phyloP scores from a whole-genome alignment of 2,888 invertebrate species.

The Copidosoma aretas region DNA sequence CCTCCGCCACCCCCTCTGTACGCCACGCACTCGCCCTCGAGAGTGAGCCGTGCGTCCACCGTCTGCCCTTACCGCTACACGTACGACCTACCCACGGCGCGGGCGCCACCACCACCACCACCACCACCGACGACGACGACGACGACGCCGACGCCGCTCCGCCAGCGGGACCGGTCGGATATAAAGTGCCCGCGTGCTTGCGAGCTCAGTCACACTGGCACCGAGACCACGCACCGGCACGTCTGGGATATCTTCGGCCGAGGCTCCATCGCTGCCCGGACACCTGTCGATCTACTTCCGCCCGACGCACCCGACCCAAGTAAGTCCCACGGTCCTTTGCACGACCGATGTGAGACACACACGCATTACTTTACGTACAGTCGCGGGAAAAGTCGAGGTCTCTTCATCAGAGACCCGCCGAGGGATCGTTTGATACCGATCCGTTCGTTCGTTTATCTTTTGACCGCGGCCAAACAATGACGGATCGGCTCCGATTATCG shows the following conservation, averaged over 20 bases:
- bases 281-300: too few relatives aligned
- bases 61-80: slow-evolving; percentile 17
- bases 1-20: neutral
- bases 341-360: too few relatives aligned
- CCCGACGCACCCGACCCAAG: too few relatives aligned
- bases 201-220: slow-evolving; percentile 57
- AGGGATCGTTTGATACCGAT: too few relatives aligned
- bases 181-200: slow-evolving; percentile 61
- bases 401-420: too few relatives aligned
- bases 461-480: too few relatives aligned
- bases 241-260: neutral
- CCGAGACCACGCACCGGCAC: slow-evolving; percentile 45
- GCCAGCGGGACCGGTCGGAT: slow-evolving; percentile 46
- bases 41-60: neutral
- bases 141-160: slow-evolving; percentile 4
- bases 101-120: neutral
- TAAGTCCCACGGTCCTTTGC: too few relatives aligned
- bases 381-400: too few relatives aligned
- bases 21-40: neutral
- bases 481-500: too few relatives aligned
- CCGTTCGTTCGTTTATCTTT: too few relatives aligned
- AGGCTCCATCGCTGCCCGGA: neutral
- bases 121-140: too few relatives aligned
- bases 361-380: too few relatives aligned
- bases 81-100: slow-evolving; percentile 31